Base-by-base conservation (phyloP, 2,113 vertebrate genomes). In the Syngnathus scovelli region DNA sequence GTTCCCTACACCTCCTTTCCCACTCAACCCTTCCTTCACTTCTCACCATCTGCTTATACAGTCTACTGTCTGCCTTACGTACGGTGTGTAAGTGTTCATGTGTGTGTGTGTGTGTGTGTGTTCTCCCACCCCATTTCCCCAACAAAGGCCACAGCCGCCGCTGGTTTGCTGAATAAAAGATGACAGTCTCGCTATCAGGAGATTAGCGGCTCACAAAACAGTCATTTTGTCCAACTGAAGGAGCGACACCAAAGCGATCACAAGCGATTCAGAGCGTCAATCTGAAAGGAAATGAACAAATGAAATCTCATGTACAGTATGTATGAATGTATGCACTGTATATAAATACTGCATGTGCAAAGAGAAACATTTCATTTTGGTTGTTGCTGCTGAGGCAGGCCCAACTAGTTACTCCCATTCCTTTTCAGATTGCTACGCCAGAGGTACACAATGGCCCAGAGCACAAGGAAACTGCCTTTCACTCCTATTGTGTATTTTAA, bases 121-220 rank as follows among this genome's bases (percentile, higher is more conserved):
- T 75, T 70, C 71, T 75, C 66, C 66, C 77, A 67, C 64, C 63
- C 66, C 71, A 58, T 78, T 83, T 82, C 67, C 72, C 69, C 76
- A 78, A 85, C 82, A 85, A 86, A 87, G 86, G 77, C 84, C 80
- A 84, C 83, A 83, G 84, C 83, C 73, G 84, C 83, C 74, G 79
- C 80, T 43, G 64, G 74, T 83, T 75, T 71, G 69, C 75, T 81
- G 78, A 85, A 89, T 87, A 87, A 86, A 85, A 86, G 78, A 89
- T 89, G 84, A 87, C 80, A 86, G 66, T 48, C 67, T 56, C 75
- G 74, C 82, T 83, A 84, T 83, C 79, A 78, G 73, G 78, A 84
- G 80, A 85, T 85, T 84, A 82, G 66, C 66, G 64, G 67, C 69
- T 77, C 79, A 84, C 72, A 59, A 84, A 85, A 85, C 78, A 83